phyloP scores from a whole-genome alignment of 2,113 vertebrate genomes.

The Daubentonia madagascariensis region DNA sequence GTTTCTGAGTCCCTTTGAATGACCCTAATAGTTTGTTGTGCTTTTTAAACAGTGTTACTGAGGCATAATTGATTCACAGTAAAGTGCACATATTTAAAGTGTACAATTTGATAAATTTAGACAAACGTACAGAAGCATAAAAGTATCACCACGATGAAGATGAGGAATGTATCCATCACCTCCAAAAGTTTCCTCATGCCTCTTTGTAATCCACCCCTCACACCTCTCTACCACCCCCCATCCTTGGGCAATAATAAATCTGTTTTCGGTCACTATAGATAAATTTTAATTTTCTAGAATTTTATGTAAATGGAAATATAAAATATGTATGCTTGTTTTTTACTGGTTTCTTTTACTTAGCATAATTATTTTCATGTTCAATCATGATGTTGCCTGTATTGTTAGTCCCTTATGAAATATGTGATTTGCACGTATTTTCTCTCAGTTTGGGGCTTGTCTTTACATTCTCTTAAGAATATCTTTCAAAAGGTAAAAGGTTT shows the following conservation, averaged over 20 bases:
- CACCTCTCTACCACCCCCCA: background rate
- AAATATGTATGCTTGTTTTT: background rate
- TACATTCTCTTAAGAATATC: background rate
- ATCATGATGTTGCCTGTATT: background rate
- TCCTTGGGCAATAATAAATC: background rate
- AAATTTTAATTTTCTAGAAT: background rate
- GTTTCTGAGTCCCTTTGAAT: background rate
- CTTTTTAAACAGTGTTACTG: background rate
- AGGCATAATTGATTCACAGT: background rate
- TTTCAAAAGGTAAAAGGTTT: background rate
- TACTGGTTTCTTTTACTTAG: background rate
- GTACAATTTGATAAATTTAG: background rate
- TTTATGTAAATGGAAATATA: background rate
- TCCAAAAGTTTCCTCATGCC: background rate
- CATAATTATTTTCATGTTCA: background rate
- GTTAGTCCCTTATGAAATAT: background rate
- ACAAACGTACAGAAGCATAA: background rate
- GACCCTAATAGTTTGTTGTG: background rate
- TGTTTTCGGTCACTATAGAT: background rate
- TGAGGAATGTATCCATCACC: background rate
- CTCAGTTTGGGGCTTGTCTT: background rate
- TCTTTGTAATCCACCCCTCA: background rate
- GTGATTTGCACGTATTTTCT: constrained; percentile 6
- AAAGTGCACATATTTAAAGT: background rate
- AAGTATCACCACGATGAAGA: background rate